Percentiles rank a stretch among this genome's conserved stretches.
phyloP scores from a whole-genome alignment of 2,113 vertebrate species.

The Ursus arctos region DNA sequence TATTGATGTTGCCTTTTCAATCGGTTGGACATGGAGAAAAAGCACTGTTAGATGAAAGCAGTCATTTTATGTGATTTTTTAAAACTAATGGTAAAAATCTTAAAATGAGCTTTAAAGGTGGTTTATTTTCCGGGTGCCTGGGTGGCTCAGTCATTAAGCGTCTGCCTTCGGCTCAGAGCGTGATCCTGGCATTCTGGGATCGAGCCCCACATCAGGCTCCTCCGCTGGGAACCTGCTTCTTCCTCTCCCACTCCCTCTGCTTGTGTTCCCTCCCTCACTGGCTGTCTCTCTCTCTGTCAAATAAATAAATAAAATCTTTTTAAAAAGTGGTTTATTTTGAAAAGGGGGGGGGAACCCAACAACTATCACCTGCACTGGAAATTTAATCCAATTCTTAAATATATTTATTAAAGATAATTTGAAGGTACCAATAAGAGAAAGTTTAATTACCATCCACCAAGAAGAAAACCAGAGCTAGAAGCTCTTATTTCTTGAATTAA shows the following conservation, averaged over 20 bases:
- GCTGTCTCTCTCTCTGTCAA: too few relatives aligned
- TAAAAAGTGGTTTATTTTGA: slow-evolving; percentile 2
- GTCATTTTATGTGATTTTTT: not conserved
- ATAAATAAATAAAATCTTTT: too few relatives aligned
- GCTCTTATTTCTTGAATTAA: slow-evolving; percentile 38
- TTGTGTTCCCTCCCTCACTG: too few relatives aligned
- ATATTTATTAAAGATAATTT: slow-evolving; percentile 51
- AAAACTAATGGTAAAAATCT: slow-evolving; percentile 24
- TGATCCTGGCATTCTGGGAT: too few relatives aligned
- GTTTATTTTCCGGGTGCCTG: not conserved
- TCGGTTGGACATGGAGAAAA: slow-evolving; percentile 35
- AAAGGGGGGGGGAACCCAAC: not conserved
- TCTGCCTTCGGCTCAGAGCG: too few relatives aligned
- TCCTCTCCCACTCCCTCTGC: too few relatives aligned
- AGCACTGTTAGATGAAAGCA: not conserved
- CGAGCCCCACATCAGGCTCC: too few relatives aligned
- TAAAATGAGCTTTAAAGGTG: not conserved
- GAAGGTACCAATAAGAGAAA: not conserved
- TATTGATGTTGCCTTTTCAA: slow-evolving; percentile 7
- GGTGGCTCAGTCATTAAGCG: too few relatives aligned
- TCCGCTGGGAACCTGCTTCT: too few relatives aligned
- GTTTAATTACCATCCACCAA: slow-evolving; percentile 4
- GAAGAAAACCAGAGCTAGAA: slow-evolving; percentile 26
- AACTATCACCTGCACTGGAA: not conserved
- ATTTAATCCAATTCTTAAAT: slow-evolving; percentile 41